Base-by-base conservation (phyloP, 2,888 invertebrate genomes). In the Mylabris sibirica region DNA sequence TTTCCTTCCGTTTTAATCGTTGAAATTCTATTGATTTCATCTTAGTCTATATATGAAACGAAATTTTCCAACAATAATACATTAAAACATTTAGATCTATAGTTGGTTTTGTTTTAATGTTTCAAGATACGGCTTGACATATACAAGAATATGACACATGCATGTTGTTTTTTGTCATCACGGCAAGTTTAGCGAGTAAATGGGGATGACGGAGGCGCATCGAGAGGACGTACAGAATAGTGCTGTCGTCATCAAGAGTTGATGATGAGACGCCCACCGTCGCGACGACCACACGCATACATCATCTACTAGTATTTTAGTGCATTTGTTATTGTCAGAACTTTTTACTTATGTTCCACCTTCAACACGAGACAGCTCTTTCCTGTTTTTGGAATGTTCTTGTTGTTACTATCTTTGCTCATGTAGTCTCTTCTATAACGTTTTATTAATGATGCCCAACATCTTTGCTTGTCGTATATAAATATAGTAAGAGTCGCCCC, bases 121-220 rank as follows among this genome's bases (percentile, higher is more conserved):
- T 59, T 64, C 53, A 60, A 64, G 73, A 77, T 77, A 77, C 76
- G 41, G 66, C 60, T 49, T 38, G 72, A 67, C 76, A 73, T 74
- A 69, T 71, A 72, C 67, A 65, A 70, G 70, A 72, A 72, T 74
- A 74, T 77, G 76, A 75, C 76, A 75, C 72, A 72, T 71, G 65
- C 71, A 75, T 72, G 75, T 73, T 75, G 75, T 77, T 78, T 44
- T 78, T 77, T 77, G 70, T 75, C 73, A 75, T 77, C 79, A 79
- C 76, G 80, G 79, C 77, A 80, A 80, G 78, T 79, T 79, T 80
- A 80, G 79, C 79, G 72, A 76, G 77, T 78, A 80, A 79, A 76
- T 78, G 77, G 76, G 74, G 76, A 69, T 74, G 72, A 73, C 72
- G 71, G 67, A 59, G 67, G 63, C 30, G 30, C 14, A 44, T 12